These are phyloP conservation scores for Papilio polyxenes DNA, from an alignment of 1,140 invertebrate genomes.

Conservation along the genomic window DNA sequence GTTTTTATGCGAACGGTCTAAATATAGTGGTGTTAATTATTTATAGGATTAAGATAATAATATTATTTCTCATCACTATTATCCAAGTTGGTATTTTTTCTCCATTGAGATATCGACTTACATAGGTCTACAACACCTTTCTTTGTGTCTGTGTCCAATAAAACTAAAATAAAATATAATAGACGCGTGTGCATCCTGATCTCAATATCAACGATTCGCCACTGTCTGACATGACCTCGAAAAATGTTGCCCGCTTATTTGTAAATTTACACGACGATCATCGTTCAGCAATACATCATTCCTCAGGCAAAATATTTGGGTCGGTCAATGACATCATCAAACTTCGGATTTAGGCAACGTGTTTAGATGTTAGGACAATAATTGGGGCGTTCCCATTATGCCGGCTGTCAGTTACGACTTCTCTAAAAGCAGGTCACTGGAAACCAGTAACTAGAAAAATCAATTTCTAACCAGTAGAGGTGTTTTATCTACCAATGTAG, in stretches of 20 bases:
- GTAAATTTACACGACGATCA: conserved; percentile 67
- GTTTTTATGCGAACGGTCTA: background rate
- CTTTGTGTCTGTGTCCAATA: conserved; percentile 43
- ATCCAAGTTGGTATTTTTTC: too few species aligned
- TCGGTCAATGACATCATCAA: conserved; percentile 70
- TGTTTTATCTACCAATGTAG: background rate
- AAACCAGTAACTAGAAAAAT: conserved; percentile 34
- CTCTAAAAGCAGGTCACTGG: conserved; percentile 43
- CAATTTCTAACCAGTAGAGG: background rate
- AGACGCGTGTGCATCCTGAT: conserved; percentile 65
- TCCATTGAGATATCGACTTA: background rate
- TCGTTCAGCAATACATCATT: conserved; percentile 71
- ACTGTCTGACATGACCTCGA: conserved; percentile 67
- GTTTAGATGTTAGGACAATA: conserved; percentile 52
- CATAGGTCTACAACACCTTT: background rate
- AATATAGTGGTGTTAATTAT: background rate
- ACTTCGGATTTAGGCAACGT: conserved; percentile 52
- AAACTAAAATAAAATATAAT: conserved; percentile 62
- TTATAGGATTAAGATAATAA: too few species aligned
- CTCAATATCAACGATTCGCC: conserved; percentile 61
- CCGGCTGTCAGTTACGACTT: conserved; percentile 39
- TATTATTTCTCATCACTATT: too few species aligned
- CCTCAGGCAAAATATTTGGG: conserved; percentile 67
- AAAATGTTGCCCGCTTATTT: conserved; percentile 64
- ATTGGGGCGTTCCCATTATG: conserved; percentile 53